Base-by-base conservation (phyloP, 2,797 vertebrate genomes). In the Hylomyscus alleni region DNA sequence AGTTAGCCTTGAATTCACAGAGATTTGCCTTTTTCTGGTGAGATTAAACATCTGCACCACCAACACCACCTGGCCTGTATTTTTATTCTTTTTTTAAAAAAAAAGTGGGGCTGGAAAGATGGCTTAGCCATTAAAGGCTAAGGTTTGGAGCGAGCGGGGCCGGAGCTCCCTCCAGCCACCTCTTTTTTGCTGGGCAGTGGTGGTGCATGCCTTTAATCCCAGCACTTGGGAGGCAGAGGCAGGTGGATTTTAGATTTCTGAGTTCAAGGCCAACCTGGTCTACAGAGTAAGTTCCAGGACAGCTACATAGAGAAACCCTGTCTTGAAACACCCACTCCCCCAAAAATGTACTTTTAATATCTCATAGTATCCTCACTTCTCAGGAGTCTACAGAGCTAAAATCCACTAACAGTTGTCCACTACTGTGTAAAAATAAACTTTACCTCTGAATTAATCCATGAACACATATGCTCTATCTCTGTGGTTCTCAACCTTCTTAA, bases 401-500 rank as follows among this genome's bases (percentile, higher is more conserved):
- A 92, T 40, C 84, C 44, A 80, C 69, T 20, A 67, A 85, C 7
- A 67, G 77, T 2, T 50, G 56, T 77, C 76, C 37, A 54, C 54
- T 91, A 78, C 82, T 58, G 86, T 8, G 47, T 52, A 67, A 67
- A 56, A 29, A 93, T 56, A 34, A 93, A 83, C 62, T 93, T 97
- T 22, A 77, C 54, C 10, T 92, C 50, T 72, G n/a, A 54, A 76
- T 62, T 11, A 37, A 86, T 34, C 72, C 3, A 62, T 10, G 20
- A 1, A 60, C 15, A 60, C 4, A 75, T 5, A 52, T 14, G n/a
- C n/a, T 3, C 22, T 9, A 60, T n/a, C n/a, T 58, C 31, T 1
- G 6, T 81, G 54, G 20, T 8, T 40, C 54, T 37, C 78, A 81
- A 15, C 54, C 12, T 14, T 26, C 22, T 54, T 58, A 56, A 60